These are phyloP conservation scores for Dicrostonyx torquatus DNA, from an alignment of 2,797 vertebrate species.

Conservation along the genomic window DNA sequence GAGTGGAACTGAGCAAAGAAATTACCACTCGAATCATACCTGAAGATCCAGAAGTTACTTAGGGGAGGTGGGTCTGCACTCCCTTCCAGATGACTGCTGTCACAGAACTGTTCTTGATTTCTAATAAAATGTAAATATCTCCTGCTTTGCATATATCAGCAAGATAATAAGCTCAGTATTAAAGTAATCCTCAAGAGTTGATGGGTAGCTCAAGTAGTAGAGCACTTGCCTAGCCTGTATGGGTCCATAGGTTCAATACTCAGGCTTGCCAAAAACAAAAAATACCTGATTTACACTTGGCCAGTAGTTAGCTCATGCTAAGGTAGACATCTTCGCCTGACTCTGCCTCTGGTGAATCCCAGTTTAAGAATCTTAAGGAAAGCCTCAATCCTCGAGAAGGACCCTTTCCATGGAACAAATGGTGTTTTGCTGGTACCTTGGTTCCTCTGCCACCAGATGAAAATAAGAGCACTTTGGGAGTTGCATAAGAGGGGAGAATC, in stretches of 20 bases:
- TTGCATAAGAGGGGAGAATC: not conserved
- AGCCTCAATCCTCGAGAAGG: not conserved
- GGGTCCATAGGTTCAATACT: not conserved
- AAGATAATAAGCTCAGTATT: not conserved
- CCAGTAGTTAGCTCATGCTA: not conserved
- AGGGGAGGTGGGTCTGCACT: not conserved
- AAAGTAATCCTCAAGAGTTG: not conserved
- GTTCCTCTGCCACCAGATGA: not conserved
- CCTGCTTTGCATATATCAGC: not conserved
- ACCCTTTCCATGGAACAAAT: not conserved
- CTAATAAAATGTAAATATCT: not conserved
- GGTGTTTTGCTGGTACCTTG: rapidly evolving
- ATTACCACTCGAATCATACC: not conserved
- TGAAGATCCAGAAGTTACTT: not conserved
- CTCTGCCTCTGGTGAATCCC: not conserved
- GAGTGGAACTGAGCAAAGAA: not conserved
- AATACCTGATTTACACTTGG: not conserved
- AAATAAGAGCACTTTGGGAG: not conserved
- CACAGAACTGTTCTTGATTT: not conserved
- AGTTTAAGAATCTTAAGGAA: not conserved
- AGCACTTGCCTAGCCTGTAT: not conserved
- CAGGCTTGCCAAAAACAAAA: not conserved
- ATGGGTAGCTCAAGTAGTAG: no score
- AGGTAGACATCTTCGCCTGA: not conserved
- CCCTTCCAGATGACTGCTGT: not conserved